Base-by-base conservation (phyloP, 2,797 vertebrate genomes). In the Petrocephalus schoutedeni region DNA sequence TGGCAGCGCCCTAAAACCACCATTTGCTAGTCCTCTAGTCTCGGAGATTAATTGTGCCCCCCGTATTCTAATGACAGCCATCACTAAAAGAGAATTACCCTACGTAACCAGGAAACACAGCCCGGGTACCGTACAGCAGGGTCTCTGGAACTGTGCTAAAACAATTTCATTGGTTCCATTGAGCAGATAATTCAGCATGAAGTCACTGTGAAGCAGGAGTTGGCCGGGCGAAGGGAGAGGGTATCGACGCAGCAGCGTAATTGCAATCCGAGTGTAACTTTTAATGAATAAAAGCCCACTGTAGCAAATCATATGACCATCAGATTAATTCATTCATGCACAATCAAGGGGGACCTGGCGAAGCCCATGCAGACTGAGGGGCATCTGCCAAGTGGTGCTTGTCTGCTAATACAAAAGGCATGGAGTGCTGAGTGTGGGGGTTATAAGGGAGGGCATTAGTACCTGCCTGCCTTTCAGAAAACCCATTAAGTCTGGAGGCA, bases 131-230 rank as follows among this genome's bases (percentile, higher is more conserved):
- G 9, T 2, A 36, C 1, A 51, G 36, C 54, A 12, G 2, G 4
- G 23, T 14, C 36, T 56, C 45, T 49, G 56, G 32, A 77, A 49
- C 51, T 59, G 88, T 83, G 89, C 88, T 3, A 59, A 58, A 90
- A 89, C 61, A 89, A 86, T 89, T 28, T 90, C 87, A 90, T 90
- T 56, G 84, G 49, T 87, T 77, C 87, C 45, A 89, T 87, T 87
- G 87, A 90, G 67, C 57, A 83, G 14, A 54, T 90, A 92, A 92
- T 92, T 91, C 92, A 83, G 85, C 71, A 90, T 88, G 88, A 87
- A 84, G 86, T 82, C 86, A 88, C 23, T 87, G 58, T 89, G 89
- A 91, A 86, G 87, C 74, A 83, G 83, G 83, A 90, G 87, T 89
- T 91, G 90, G 88, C 89, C 83, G 49, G 86, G 16, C 8, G 49